Conservation (phyloP, 2,113 vertebrate genomes). For the Perca flavescens region DNA sequence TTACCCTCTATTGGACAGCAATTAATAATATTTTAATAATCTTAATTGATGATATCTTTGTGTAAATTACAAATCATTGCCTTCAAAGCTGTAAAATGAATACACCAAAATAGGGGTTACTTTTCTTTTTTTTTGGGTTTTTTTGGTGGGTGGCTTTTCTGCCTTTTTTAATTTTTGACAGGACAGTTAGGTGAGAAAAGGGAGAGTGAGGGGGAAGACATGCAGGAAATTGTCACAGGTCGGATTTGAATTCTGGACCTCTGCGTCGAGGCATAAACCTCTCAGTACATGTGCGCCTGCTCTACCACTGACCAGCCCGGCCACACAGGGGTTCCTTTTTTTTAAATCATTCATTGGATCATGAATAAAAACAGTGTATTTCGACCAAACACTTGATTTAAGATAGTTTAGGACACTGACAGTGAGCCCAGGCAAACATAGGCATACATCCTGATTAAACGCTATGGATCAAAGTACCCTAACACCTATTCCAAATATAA, state of each 20-base stretch:
- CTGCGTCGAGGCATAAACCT: too few relatives aligned
- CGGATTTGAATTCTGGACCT: too few relatives aligned
- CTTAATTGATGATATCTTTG: background rate
- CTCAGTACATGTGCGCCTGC: too few relatives aligned
- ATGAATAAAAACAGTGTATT: background rate
- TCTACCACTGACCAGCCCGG: too few relatives aligned
- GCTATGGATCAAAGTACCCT: background rate
- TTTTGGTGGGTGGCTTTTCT: too few relatives aligned
- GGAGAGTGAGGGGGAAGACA: too few relatives aligned
- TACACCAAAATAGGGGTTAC: background rate
- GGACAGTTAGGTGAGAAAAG: too few relatives aligned
- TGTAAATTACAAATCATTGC: background rate
- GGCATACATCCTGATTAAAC: conserved; percentile 3
- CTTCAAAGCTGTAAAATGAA: background rate
- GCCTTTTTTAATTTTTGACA: too few relatives aligned
- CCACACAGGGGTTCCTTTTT: background rate
- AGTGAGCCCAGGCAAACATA: background rate
- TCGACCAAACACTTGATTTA: too few relatives aligned
- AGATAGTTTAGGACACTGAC: background rate
- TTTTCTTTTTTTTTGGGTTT: too few relatives aligned
- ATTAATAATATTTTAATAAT: background rate
- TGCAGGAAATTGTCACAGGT: too few relatives aligned
- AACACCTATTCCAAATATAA: background rate
- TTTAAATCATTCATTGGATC: background rate
- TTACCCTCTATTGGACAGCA: background rate